Conservation (phyloP, 2,113 vertebrate species). For the Rana temporaria region DNA sequence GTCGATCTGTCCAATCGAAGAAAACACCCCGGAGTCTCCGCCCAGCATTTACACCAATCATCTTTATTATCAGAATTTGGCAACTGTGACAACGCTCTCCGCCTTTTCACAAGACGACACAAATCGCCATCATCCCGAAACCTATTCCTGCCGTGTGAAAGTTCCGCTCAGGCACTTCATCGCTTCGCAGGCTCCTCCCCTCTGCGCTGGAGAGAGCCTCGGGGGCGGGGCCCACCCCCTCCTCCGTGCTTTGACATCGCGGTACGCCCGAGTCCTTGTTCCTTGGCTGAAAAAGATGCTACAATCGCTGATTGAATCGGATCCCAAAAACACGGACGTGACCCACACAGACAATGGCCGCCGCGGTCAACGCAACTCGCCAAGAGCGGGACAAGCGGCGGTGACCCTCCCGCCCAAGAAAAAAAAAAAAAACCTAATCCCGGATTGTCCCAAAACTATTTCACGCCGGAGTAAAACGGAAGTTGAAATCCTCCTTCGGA, state of each 20-base stretch:
- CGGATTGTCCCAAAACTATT: too few relatives aligned
- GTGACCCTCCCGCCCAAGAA: too few relatives aligned
- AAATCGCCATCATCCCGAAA: background rate
- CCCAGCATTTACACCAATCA: rapidly evolving
- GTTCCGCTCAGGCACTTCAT: constrained; percentile 21
- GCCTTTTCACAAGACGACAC: background rate
- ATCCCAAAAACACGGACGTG: background rate
- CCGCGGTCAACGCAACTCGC: too few relatives aligned
- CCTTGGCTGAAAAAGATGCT: background rate
- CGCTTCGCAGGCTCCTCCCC: background rate
- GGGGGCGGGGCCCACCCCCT: background rate
- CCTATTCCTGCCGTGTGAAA: constrained; percentile 5
- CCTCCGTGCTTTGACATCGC: background rate
- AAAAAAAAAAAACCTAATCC: too few relatives aligned
- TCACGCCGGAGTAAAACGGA: too few relatives aligned
- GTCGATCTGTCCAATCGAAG: too few relatives aligned
- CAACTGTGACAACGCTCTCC: constrained; percentile 3
- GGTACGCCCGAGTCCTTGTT: background rate
- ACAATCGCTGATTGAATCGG: background rate
- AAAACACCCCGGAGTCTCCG: background rate
- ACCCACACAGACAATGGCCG: too few relatives aligned
- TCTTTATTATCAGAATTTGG: background rate
- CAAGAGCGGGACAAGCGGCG: too few relatives aligned
- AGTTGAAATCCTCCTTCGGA: too few relatives aligned
- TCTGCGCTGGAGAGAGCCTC: background rate